These are phyloP conservation scores for Plestiodon gilberti DNA, from an alignment of 2,113 vertebrate genomes.

Conservation along the genomic window DNA sequence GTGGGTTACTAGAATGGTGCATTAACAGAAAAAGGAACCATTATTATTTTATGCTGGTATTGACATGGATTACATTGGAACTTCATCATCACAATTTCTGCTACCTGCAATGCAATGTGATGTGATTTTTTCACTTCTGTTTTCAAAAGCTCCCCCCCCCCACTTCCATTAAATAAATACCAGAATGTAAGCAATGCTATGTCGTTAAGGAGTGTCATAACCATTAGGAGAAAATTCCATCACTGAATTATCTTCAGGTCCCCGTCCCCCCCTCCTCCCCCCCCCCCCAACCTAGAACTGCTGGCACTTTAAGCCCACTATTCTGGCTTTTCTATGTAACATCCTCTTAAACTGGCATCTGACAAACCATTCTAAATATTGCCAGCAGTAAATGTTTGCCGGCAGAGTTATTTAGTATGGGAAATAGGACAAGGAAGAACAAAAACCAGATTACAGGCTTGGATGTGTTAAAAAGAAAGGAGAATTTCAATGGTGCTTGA, in stretches of 20 bases:
- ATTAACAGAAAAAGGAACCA: background rate
- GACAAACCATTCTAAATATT: background rate
- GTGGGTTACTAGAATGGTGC: background rate
- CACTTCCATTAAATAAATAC: background rate
- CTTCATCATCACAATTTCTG: background rate
- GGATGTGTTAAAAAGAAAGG: constrained; percentile 47
- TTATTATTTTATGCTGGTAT: background rate
- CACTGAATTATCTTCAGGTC: background rate
- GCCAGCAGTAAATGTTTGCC: constrained; percentile 48
- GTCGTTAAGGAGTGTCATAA: background rate
- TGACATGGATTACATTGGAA: background rate
- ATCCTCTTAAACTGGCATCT: constrained; percentile 50
- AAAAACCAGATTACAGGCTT: constrained; percentile 66
- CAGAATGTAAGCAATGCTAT: background rate
- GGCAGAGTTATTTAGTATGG: constrained; percentile 47
- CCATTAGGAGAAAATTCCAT: background rate
- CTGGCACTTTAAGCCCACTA: constrained; percentile 27
- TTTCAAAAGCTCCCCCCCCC: fast-evolving
- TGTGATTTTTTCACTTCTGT: background rate
- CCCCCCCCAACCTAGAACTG: constrained; percentile 36
- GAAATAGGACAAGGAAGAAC: constrained; percentile 35
- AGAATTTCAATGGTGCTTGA: constrained; percentile 57
- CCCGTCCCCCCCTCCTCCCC: constrained; percentile 15
- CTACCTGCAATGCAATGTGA: background rate
- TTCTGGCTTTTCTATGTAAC: constrained; percentile 20